A percentile compares a stretch with the other conserved stretches of the same genome.
Conservation (phyloP, 92 coral and sea anemone species). For the Zoanthus solanderi region DNA sequence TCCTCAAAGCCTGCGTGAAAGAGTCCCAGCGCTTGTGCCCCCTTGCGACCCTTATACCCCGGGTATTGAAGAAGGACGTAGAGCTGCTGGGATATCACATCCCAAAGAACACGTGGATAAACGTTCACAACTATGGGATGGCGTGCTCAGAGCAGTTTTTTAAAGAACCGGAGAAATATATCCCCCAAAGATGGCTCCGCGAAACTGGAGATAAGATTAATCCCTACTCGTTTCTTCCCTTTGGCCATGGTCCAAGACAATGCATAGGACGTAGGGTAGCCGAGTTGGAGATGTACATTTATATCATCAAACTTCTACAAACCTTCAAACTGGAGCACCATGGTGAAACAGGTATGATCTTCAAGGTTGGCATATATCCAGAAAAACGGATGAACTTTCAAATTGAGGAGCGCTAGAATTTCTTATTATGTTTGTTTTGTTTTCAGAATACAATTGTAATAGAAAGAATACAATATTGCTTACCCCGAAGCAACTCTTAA, state of each 20-base stretch:
- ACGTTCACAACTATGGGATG: constrained; percentile 35
- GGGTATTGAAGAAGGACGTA: constrained; percentile 21
- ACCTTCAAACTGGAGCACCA: constrained; percentile 37
- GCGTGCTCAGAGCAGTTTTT: constrained; percentile 39
- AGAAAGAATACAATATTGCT: too few species aligned
- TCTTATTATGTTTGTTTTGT: neutral
- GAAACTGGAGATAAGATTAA: constrained; percentile 36
- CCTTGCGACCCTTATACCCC: constrained; percentile 35
- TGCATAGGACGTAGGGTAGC: constrained; percentile 63
- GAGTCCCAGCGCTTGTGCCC: constrained; percentile 49
- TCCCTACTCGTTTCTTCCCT: constrained; percentile 62
- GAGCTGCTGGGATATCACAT: constrained; percentile 31
- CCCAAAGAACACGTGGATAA: constrained; percentile 35
- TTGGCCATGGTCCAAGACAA: constrained; percentile 72
- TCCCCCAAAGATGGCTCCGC: constrained; percentile 48
- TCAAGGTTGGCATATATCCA: constrained; percentile 51
- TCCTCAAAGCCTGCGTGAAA: constrained; percentile 43
- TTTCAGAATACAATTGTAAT: too few species aligned
- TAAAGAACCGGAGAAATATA: constrained; percentile 31
- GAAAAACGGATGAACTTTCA: constrained; percentile 32
- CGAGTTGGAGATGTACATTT: constrained; percentile 51
- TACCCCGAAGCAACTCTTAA: too few species aligned
- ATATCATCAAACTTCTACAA: constrained; percentile 19
- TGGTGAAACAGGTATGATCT: constrained; percentile 34
- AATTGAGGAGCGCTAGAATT: constrained; percentile 20